Base-by-base conservation (phyloP, 2,113 vertebrate genomes). In the Gallinago undulata region DNA sequence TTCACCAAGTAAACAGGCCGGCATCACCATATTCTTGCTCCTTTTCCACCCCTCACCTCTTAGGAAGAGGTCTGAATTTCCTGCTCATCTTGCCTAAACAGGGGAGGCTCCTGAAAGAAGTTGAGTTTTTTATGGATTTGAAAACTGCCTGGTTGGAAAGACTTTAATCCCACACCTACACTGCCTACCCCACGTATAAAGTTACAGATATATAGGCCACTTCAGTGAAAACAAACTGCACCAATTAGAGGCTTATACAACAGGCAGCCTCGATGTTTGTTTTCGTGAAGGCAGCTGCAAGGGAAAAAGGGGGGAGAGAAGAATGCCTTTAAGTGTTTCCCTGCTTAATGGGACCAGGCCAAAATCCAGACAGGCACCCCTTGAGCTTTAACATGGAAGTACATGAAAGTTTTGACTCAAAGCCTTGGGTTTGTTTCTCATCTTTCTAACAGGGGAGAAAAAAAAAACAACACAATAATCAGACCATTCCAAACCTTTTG, bases 261-360 rank as follows among this genome's bases (percentile, higher is more conserved):
- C 41, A 84, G 75, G 48, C 80, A 91, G 74, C 80, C 79, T 6
- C 95, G 84, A 91, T 85, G 57, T 63, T 89, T 92, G 83, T 89
- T 92, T 82, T 73, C 70, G 19, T 4, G 3, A 43, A 91, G 55
- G 75, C 55, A 93, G 86, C 76, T 94, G 88, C 90, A 89, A 43
- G 56, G 45, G 57, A 10, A 59, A 59, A 90, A 81, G 19, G 14
- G 25, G 22, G 22, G 75, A 90, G 50, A 79, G n/a, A 80, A 90
- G 59, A 95, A 86, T 68, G 60, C 51, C 59, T 90, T 95, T 33
- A 81, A 72, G 72, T 86, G 73, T 90, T 89, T 94, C 70, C 39
- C 39, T 39, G 39, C 39, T 39, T 39, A 39, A 39, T 72, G 72
- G 73, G 76, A 95, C 6, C 56, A 74, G 50, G 85, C 50, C 72